These are phyloP conservation scores for Craniophora ligustri DNA, from an alignment of 2,888 invertebrate genomes.

Conservation along the genomic window DNA sequence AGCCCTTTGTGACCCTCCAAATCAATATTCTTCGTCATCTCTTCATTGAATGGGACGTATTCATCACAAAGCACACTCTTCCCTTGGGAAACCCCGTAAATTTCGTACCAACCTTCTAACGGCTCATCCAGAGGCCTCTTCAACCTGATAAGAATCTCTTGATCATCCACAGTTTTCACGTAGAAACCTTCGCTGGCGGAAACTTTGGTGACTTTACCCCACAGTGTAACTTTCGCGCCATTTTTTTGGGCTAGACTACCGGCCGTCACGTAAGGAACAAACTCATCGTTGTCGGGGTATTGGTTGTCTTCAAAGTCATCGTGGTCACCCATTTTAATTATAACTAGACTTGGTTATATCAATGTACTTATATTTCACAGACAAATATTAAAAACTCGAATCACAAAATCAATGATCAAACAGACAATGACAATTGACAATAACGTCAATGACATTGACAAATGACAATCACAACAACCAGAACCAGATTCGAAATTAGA, in stretches of 20 bases:
- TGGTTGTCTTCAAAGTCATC: slow-evolving; percentile 84
- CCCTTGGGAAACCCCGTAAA: slow-evolving; percentile 82
- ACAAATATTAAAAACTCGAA: not conserved
- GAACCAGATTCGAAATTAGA: too few relatives aligned
- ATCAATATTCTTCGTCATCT: slow-evolving; percentile 80
- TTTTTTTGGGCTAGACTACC: slow-evolving; percentile 79
- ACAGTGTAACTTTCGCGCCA: slow-evolving; percentile 83
- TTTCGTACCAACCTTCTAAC: slow-evolving; percentile 85
- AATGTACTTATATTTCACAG: too few relatives aligned
- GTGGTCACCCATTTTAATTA: slow-evolving; percentile 74
- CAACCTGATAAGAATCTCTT: slow-evolving; percentile 79
- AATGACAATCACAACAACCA: too few relatives aligned
- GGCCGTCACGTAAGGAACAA: slow-evolving; percentile 83
- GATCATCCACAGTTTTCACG: slow-evolving; percentile 83
- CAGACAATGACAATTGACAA: too few relatives aligned
- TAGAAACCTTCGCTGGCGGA: slow-evolving; percentile 81
- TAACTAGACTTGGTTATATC: not conserved
- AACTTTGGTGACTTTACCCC: slow-evolving; percentile 85
- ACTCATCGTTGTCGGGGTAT: slow-evolving; percentile 84
- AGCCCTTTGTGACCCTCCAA: slow-evolving; percentile 80
- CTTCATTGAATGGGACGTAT: slow-evolving; percentile 76
- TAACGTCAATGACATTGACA: too few relatives aligned
- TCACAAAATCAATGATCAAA: too few relatives aligned
- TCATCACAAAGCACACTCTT: slow-evolving; percentile 82
- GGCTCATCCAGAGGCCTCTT: slow-evolving; percentile 77